Conservation (phyloP, 2,888 invertebrate species). For the Brachylomia viminalis region DNA sequence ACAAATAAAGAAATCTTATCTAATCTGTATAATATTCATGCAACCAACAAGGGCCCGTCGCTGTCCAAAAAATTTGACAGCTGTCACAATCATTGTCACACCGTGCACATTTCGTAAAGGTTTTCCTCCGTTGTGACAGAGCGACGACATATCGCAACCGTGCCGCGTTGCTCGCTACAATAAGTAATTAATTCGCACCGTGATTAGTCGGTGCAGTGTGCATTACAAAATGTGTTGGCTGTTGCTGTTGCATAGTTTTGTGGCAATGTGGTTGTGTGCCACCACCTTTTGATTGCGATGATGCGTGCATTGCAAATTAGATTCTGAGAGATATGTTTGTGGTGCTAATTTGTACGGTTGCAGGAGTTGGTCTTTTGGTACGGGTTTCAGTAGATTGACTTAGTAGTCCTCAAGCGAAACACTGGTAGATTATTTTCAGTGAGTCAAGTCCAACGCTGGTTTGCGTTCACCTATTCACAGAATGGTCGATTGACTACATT, state of each 20-base stretch:
- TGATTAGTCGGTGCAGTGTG: slow-evolving; percentile 69
- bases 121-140: slow-evolving; percentile 65
- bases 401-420: neutral
- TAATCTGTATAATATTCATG: neutral
- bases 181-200: slow-evolving; percentile 67
- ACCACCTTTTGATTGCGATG: slow-evolving; percentile 39
- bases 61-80: slow-evolving; percentile 40
- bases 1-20: too few species aligned
- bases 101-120: slow-evolving; percentile 56
- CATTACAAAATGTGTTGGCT: slow-evolving; percentile 59
- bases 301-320: slow-evolving; percentile 36
- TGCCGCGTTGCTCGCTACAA: slow-evolving; percentile 59
- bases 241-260: slow-evolving; percentile 60
- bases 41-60: neutral
- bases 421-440: neutral
- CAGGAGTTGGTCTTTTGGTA: neutral
- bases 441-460: neutral
- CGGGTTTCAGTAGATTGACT: neutral
- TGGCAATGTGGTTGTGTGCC: slow-evolving; percentile 53
- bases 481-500: neutral
- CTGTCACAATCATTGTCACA: slow-evolving; percentile 46
- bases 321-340: slow-evolving; percentile 22
- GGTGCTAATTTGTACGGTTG: slow-evolving; percentile 1
- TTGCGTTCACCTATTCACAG: neutral
- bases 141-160: slow-evolving; percentile 65